Evolutionary conservation across 2,797 vertebrate genomes (phyloP), one percentile per base, ranked within the genome.

Genomic region (Graptemys geographica): DNA sequence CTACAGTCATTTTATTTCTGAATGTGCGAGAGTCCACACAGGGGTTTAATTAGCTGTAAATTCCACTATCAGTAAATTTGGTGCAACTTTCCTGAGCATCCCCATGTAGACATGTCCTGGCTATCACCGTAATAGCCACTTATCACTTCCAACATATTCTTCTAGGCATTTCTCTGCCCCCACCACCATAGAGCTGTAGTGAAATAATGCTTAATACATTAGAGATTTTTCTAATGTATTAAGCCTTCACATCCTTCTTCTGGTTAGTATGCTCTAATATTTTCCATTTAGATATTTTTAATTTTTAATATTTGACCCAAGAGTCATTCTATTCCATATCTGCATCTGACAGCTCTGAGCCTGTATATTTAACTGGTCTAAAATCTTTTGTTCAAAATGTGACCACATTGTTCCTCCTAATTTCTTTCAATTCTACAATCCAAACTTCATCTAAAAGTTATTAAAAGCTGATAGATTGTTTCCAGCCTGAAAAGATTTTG

Each of bases 301-400:
- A 90, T 83, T 87, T 86, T 95, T 79, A 91, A 82, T 90, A 79
- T 85, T 90, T 85, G 44, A 37, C 44, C 8, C 33, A 82, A 84
- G 79, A 79, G 55, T 84, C 83, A 53, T 74, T 57, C 56, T 44
- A 90, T 33, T 87, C 33, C 18, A 5, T 33, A 84, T 19, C 51
- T 83, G 44, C 47, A 53, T 56, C 53, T 91, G 65, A 93, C 69
- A 86, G 28, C 33, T 84, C 86, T 81, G 94, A 93, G 51, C 74
- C 74, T 82, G 51, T 90, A 90, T 76, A 86, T 23, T 83, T 90
- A 79, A 83, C 7, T 86, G 76, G 81, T 47, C 33, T 55, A 87
- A 81, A 31, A 89, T 91, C 23, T 92, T 94, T 62, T 89, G 51
- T 74, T 90, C 23, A 93, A 89, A 83, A 84, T 33, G 3, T 79